phyloP scores from a whole-genome alignment of 2,797 vertebrate species.

The Psittacula derbiana region DNA sequence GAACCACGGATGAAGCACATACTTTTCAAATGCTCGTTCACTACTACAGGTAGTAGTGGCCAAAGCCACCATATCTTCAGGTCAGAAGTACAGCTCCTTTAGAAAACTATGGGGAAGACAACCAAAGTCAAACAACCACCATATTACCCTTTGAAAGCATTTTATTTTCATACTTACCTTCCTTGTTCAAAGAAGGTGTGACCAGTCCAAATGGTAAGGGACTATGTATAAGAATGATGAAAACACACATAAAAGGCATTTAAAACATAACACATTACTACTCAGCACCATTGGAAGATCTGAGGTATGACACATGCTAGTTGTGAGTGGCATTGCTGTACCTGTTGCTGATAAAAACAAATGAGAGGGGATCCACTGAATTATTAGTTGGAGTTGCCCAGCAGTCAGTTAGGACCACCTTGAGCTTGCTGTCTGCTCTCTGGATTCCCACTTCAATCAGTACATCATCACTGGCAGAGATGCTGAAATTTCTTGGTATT shows the following conservation, averaged over 20 bases:
- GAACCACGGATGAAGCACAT: background rate
- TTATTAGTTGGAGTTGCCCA: slow-evolving; percentile 86
- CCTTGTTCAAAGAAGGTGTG: background rate
- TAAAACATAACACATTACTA: background rate
- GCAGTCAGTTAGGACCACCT: slow-evolving; percentile 86
- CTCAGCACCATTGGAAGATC: background rate
- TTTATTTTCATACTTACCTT: background rate
- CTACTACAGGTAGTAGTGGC: background rate
- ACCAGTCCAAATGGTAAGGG: background rate
- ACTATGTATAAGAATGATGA: accelerated
- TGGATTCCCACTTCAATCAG: slow-evolving; percentile 85
- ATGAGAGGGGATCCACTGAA: slow-evolving; percentile 51
- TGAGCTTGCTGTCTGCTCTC: slow-evolving; percentile 78
- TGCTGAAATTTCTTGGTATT: slow-evolving; percentile 81
- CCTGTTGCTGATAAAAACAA: slow-evolving; percentile 85
- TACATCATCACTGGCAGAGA: slow-evolving; percentile 82
- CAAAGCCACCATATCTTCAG: background rate
- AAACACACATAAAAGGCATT: background rate
- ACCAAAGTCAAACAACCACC: background rate
- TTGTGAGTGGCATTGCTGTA: slow-evolving; percentile 35
- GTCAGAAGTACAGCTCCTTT: background rate
- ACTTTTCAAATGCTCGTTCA: background rate
- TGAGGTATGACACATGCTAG: background rate
- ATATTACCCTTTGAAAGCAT: background rate
- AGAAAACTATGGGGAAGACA: background rate